Base-by-base conservation (phyloP, 2,797 vertebrate genomes). In the Pipistrellus pygmaeus region DNA sequence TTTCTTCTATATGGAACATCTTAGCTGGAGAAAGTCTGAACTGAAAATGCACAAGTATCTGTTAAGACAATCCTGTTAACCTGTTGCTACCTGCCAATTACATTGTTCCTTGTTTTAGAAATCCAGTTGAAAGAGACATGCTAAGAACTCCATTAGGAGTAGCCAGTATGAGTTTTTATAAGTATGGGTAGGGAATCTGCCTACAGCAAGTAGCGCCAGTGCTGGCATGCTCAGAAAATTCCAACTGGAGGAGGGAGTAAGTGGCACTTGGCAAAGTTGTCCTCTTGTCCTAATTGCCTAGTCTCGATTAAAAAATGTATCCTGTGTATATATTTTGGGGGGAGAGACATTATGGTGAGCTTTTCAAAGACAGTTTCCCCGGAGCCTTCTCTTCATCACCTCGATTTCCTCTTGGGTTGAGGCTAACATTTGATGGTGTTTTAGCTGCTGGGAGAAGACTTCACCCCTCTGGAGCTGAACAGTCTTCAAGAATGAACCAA, bases 211-310 rank as follows among this genome's bases (percentile, higher is more conserved):
- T 25, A 85, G 88, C 14, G 27, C 71, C n/a, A 69, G 95, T 92
- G 66, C 85, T 60, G 82, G 66, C 97, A 84, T 93, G 96, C 91
- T 93, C 85, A 88, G 95, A 93, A 87, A 75, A 86, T 90, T 96
- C 91, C 77, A 86, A 30, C 30, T 83, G 78, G 88, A 88, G 77
- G 89, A 68, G 41, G 76, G 44, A 72, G 64, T 80, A 68, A 72
- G 73, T 96, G 90, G 46, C 89, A 95, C 69, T 94, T 95, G 96
- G 94, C 93, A 96, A 91, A 89, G 46, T 75, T 80, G 81, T 90
- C 77, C 32, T 85, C 77, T 66, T 85, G 81, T 88, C 73, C 51
- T 92, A 57, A 71, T 41, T 73, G 44, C 69, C 91, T 88, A 30
- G 77, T 64, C 46, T 94, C 76, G 69, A 93, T 91, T 78, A 44